Conservation (phyloP, 2,113 vertebrate species). For the Chrysemys picta region DNA sequence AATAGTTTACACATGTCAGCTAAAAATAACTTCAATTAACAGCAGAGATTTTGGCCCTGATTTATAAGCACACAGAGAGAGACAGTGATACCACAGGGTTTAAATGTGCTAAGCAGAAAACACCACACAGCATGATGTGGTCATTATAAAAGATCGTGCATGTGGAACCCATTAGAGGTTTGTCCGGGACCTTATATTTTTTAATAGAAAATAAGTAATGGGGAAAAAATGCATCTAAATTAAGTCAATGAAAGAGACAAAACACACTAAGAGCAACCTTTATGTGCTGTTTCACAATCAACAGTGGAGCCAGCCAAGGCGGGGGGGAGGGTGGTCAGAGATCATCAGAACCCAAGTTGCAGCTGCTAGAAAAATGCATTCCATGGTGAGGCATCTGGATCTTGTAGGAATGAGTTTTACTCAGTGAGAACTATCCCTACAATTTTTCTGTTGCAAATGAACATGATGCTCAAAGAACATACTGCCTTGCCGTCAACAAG, state of each 20-base stretch:
- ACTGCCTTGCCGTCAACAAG: neutral
- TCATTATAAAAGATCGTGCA: neutral
- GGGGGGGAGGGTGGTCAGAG: neutral
- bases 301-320: neutral
- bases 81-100: neutral
- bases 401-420: neutral
- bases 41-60: neutral
- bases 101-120: neutral
- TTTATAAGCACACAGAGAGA: neutral
- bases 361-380: neutral
- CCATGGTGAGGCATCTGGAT: neutral
- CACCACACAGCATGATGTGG: neutral
- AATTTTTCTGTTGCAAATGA: neutral
- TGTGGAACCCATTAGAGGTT: fast-evolving
- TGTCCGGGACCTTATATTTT: neutral
- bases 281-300: neutral
- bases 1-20: neutral
- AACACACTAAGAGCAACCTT: constrained; percentile 1
- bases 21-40: neutral
- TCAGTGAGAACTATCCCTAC: neutral
- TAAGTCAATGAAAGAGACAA: neutral
- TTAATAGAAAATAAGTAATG: neutral
- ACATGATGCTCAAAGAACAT: neutral
- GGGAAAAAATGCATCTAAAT: neutral
- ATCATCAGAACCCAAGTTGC: neutral